Percentiles rank a stretch among this genome's conserved stretches.
Conservation (phyloP, 2,888 invertebrate genomes). For the Reticulitermes lucifugus region DNA sequence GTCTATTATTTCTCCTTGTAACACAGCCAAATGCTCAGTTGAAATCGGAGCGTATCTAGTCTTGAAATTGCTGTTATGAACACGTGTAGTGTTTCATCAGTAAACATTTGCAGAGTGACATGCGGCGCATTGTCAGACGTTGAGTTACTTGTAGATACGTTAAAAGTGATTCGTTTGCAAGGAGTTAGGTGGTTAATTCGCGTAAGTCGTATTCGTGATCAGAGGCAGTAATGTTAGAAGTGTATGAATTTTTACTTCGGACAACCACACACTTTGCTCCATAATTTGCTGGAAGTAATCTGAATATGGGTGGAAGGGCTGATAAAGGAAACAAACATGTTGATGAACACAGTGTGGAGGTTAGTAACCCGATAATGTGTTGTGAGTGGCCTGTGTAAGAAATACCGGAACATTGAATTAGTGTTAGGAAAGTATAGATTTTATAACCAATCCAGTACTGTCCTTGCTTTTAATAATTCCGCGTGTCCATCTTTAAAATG, state of each 20-base stretch:
- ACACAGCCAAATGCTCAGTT: background rate
- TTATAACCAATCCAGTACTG: no score
- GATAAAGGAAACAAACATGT: slow-evolving; percentile 57
- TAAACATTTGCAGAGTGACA: background rate
- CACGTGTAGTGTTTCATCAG: background rate
- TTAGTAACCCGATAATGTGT: slow-evolving; percentile 55
- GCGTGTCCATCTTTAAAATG: no score
- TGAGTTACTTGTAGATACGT: background rate
- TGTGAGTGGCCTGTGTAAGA: no score
- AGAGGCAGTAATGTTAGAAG: background rate
- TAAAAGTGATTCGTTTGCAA: no score
- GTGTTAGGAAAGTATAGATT: no score
- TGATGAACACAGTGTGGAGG: slow-evolving; percentile 65
- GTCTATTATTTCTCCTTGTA: background rate
- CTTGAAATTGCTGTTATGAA: background rate
- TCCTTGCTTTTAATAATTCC: no score
- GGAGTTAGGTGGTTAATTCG: background rate
- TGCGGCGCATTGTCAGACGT: background rate
- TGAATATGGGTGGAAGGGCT: slow-evolving; percentile 43
- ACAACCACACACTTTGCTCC: background rate
- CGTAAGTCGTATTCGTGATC: background rate
- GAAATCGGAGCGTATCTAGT: no score
- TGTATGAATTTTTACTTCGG: background rate
- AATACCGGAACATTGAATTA: no score
- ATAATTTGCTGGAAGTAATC: background rate